Base-by-base conservation (phyloP, 2,113 vertebrate species). In the Stigmatopora argus region DNA sequence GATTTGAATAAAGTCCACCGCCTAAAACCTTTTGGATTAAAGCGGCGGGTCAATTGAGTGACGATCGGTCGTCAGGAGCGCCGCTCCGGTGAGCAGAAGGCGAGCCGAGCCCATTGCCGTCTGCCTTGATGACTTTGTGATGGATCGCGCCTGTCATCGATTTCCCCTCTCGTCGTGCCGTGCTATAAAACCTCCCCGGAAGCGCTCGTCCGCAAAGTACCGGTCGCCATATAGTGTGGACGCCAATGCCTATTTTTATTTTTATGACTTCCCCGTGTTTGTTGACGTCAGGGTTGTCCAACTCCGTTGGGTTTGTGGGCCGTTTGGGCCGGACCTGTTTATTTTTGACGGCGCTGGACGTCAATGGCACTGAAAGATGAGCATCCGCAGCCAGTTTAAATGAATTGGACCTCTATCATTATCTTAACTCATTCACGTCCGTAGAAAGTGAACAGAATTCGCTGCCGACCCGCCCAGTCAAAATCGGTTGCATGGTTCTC, bases 51-150 rank as follows among this genome's bases (percentile, higher is more conserved):
- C 48, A 52, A 11, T 63, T 57, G 17, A 76, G 52, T 26, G 69
- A 62, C 51, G 67, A 57, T 35, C 67, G 53, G 47, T 67, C 70
- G 47, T 62, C 67, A 55, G 17, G 23, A 60, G 63, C 10, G 53
- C 18, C 14, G 71, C 49, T 63, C 38, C 35, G 53, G 59, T 48
- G 64, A 61, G 59, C 78, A 68, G 45, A 47, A 62, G 52, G 77
- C 46, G 46, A 67, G 35, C 57, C 46, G 46, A 67, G 35, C 57
- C 73, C 46, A 71, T 67, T 62, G 0, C 74, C 44, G 44, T 70
- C 65, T 70, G 64, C 65, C 58, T 73, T 76, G 78, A 82, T 75
- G 60, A 63, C 31, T 60, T 64, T 70, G 64, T 71, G 70, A 84
- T 74, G 66, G 57, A 78, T 77, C 3, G 17, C 18, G 14, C 19